A percentile compares a stretch with the other conserved stretches of the same genome.
Conservation (phyloP, 2,113 vertebrate species). For the Grallaria varia region DNA sequence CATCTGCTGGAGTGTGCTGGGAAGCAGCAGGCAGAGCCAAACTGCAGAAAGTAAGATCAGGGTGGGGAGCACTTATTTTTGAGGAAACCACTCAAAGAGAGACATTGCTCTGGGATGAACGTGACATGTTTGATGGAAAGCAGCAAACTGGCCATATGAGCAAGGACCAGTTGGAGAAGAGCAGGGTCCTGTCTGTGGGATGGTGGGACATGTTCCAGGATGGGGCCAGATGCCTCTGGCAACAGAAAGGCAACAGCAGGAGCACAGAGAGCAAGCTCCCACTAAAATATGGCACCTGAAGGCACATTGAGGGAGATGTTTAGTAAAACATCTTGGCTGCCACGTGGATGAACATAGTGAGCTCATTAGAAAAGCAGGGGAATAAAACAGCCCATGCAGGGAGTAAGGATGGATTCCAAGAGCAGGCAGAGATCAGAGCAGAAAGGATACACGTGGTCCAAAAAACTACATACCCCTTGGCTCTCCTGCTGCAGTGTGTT, state of each 20-base stretch:
- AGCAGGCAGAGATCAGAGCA: background rate
- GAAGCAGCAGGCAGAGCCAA: background rate
- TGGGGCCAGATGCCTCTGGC: background rate
- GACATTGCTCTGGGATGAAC: rapidly evolving
- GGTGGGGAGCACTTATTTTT: background rate
- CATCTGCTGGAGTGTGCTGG: background rate
- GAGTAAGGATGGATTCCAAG: background rate
- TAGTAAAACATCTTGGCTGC: background rate
- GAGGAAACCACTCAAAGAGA: background rate
- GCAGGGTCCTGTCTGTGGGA: background rate
- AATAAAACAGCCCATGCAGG: background rate
- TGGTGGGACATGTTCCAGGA: background rate
- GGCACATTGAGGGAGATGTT: rapidly evolving
- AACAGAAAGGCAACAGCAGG: background rate
- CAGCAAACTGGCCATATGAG: background rate
- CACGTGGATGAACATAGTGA: background rate
- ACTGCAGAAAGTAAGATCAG: background rate
- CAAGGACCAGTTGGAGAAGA: rapidly evolving
- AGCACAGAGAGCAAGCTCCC: rapidly evolving
- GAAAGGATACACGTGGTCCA: background rate
- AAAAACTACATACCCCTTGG: rapidly evolving
- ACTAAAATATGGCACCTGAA: background rate
- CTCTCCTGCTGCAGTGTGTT: background rate
- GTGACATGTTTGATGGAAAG: background rate
- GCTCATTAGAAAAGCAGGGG: background rate